These are phyloP conservation scores for Drosophila paulistorum DNA, from an alignment of 1,140 invertebrate genomes.

Conservation along the genomic window DNA sequence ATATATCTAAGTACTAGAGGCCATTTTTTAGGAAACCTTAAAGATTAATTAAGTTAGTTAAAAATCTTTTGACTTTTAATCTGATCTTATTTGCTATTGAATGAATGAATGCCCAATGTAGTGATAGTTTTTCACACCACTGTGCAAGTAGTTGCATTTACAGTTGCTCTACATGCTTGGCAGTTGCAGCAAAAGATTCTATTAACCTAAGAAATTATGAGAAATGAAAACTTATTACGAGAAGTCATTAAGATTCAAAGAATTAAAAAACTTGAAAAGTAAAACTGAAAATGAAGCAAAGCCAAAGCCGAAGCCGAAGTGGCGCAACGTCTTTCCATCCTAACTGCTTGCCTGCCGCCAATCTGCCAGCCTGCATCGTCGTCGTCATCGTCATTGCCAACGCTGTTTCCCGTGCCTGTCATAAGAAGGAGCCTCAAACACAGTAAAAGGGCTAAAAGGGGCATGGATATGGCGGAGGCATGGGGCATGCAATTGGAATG, in stretches of 20 bases:
- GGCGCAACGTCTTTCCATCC: not conserved
- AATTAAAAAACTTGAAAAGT: constrained; percentile 82
- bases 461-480: not conserved
- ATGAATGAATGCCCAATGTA: not conserved
- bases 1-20: not conserved
- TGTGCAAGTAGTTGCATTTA: constrained; percentile 42
- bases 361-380: constrained; percentile 15
- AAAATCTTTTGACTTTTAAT: too few species aligned
- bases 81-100: too few species aligned
- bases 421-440: constrained; percentile 14
- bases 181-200: constrained; percentile 70
- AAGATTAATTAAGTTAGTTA: not conserved
- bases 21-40: not conserved
- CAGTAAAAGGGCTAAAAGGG: constrained; percentile 1
- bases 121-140: constrained; percentile 21
- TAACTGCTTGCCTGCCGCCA: constrained; percentile 5
- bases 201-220: constrained; percentile 82
- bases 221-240: constrained; percentile 83
- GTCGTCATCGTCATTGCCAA: constrained; percentile 1
- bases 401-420: constrained; percentile 17
- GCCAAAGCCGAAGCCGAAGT: constrained; percentile 39
- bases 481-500: constrained; percentile 2
- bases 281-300: constrained; percentile 67
- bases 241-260: constrained; percentile 82
- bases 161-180: constrained; percentile 45